Percentiles rank a stretch among this genome's conserved stretches.
Conservation (phyloP, 2,888 invertebrate genomes). For the Caenorhabditis zanzibari region DNA sequence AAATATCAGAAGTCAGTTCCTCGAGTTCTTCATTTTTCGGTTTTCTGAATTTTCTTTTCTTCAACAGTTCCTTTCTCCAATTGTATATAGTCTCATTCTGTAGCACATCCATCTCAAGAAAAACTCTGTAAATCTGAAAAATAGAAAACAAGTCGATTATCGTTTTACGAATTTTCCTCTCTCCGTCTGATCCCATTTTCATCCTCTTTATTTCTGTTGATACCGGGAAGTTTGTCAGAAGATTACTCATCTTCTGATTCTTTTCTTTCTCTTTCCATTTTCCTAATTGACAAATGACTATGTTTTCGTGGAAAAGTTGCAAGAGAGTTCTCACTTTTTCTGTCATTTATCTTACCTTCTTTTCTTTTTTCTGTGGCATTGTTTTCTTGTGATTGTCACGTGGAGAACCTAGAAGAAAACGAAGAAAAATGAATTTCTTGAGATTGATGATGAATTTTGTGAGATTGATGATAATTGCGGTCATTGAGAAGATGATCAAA, state of each 20-base stretch:
- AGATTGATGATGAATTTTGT: slow-evolving; percentile 26
- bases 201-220: slow-evolving; percentile 4
- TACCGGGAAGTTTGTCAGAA: neutral
- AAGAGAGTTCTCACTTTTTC: slow-evolving; percentile 1
- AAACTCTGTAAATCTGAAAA: neutral
- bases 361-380: neutral
- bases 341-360: slow-evolving; percentile 26
- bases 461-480: slow-evolving; percentile 3
- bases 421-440: slow-evolving; percentile 25
- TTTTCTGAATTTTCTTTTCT: no score
- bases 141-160: slow-evolving; percentile 9
- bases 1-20: no score
- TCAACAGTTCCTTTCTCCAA: neutral
- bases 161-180: slow-evolving; percentile 2
- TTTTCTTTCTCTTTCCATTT: slow-evolving; percentile 14
- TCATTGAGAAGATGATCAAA: neutral
- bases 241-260: slow-evolving; percentile 11
- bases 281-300: slow-evolving; percentile 35
- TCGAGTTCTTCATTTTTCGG: no score
- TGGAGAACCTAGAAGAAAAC: slow-evolving; percentile 1
- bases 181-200: slow-evolving; percentile 5
- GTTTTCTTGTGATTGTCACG: slow-evolving; percentile 39
- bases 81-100: neutral
- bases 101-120: neutral
- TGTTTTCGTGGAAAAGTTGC: slow-evolving; percentile 26